Evolutionary conservation across 2,113 vertebrate species (phyloP).

Genomic region (Pachypanchax playfairii): DNA sequence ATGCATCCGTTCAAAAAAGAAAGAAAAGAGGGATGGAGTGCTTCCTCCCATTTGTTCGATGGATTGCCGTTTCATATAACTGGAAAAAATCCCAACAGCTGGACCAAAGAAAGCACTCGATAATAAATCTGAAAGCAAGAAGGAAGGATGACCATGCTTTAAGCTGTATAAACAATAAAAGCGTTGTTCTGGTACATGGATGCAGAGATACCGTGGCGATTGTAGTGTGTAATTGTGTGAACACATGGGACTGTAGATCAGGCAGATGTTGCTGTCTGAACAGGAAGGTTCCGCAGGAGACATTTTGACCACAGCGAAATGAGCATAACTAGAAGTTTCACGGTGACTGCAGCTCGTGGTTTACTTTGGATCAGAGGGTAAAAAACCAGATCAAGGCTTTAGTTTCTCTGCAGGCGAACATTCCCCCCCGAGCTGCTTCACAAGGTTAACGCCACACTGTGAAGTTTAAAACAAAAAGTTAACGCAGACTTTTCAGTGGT

Average conservation of each 20-base stretch:
- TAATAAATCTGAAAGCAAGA: constrained; percentile 51
- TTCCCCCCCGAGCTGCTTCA: constrained; percentile 4
- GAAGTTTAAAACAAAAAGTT: background rate
- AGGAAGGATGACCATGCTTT: constrained; percentile 35
- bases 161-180: constrained; percentile 5
- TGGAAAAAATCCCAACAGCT: constrained; percentile 58
- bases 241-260: constrained; percentile 29
- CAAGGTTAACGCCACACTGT: background rate
- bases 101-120: constrained; percentile 28
- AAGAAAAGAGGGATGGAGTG: background rate
- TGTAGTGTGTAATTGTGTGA: background rate
- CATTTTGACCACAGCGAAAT: constrained; percentile 31
- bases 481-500: background rate
- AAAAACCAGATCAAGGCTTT: constrained; percentile 9
- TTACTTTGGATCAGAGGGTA: constrained; percentile 31
- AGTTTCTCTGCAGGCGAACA: constrained; percentile 14
- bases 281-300: constrained; percentile 37
- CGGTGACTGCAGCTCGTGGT: constrained; percentile 18
- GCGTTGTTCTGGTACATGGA: constrained; percentile 35
- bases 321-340: constrained; percentile 38
- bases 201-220: constrained; percentile 34
- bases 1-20: constrained; percentile 12
- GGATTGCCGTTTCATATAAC: constrained; percentile 36
- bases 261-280: constrained; percentile 53
- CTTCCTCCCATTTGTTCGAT: constrained; percentile 46